Evolutionary conservation across 92 coral and sea anemone species (phyloP), one percentile per base, ranked within the genome.

Genomic region (Zoanthus sociatus): DNA sequence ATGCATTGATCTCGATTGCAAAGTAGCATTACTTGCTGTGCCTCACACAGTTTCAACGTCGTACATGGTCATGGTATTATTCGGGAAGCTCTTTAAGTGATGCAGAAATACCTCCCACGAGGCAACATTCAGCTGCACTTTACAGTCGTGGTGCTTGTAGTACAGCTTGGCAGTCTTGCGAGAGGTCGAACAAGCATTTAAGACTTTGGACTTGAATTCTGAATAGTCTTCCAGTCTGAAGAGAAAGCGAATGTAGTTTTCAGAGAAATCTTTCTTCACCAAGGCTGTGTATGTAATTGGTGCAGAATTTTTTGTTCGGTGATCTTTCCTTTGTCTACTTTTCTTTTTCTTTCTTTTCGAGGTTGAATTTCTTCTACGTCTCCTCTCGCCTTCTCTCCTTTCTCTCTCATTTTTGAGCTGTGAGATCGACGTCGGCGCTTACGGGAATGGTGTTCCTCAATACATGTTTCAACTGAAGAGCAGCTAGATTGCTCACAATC

Each of bases 1-100:
- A 54, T 54, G n/a, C 60, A 7, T 54, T 54, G 60, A 12, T 54
- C 60, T 7, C 47, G 74, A 60, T 55, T 81, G 56, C 20, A 60
- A 60, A 73, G 85, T 9, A 42, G 75, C 86, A 1, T 4, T 18
- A n/a, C 60, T 54, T 12, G 69, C 71, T 81, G 64, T 56, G 75
- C 84, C 30, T 63, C 54, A 81, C 76, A 56, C 18, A 56, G 75
- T 81, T 81, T 81, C 86, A 26, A 81, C 45, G 21, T 81, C 45
- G 26, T 81, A 53, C 75, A 33, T 60, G 30, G 74, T 60, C 64
- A 60, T 73, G 12, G 85, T 79, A 79, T 79, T 60, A 81, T 68
- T 66, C 30, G 87, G 70, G 21, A 78, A 77, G 21, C 87, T 77
- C 32, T 83, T 17, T 54, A 78, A 54, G 60, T 54, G 60, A 54